Conservation (phyloP, 2,888 invertebrate genomes). For the Nephrocerus scutellatus region DNA sequence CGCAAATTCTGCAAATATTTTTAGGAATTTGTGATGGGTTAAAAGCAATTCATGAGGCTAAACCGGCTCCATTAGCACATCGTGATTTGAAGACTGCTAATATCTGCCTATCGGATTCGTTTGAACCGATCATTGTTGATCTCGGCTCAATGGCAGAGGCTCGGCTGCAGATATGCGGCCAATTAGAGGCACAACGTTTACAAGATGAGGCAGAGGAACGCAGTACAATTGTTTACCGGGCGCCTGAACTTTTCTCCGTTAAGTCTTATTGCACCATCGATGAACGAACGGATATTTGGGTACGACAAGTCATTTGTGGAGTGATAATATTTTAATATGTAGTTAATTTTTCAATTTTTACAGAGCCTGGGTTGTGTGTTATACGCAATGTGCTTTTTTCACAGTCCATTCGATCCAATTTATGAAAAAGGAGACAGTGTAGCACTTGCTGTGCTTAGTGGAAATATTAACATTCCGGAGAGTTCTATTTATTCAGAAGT, state of each 20-base stretch:
- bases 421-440: slow-evolving; percentile 82
- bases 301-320: slow-evolving; percentile 32
- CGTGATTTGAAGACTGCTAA: slow-evolving; percentile 83
- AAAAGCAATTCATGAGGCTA: slow-evolving; percentile 64
- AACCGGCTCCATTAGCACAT: slow-evolving; percentile 69
- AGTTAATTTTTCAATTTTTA: slow-evolving; percentile 21
- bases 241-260: slow-evolving; percentile 81
- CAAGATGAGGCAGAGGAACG: slow-evolving; percentile 77
- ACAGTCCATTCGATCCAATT: slow-evolving; percentile 76
- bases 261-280: slow-evolving; percentile 73
- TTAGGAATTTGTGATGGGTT: slow-evolving; percentile 67
- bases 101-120: slow-evolving; percentile 65
- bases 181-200: slow-evolving; percentile 61
- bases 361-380: slow-evolving; percentile 79
- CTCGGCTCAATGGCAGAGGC: slow-evolving; percentile 65
- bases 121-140: slow-evolving; percentile 73
- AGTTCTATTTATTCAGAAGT: slow-evolving; percentile 57
- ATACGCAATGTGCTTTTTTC: slow-evolving; percentile 77
- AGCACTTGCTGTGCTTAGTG: slow-evolving; percentile 74
- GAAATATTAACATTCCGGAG: slow-evolving; percentile 64
- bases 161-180: slow-evolving; percentile 56
- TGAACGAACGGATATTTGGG: slow-evolving; percentile 81
- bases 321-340: background rate
- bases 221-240: slow-evolving; percentile 81
- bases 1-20: slow-evolving; percentile 63